These are phyloP conservation scores for Drosophila ezoana DNA, from an alignment of 2,888 invertebrate genomes.

Conservation along the genomic window DNA sequence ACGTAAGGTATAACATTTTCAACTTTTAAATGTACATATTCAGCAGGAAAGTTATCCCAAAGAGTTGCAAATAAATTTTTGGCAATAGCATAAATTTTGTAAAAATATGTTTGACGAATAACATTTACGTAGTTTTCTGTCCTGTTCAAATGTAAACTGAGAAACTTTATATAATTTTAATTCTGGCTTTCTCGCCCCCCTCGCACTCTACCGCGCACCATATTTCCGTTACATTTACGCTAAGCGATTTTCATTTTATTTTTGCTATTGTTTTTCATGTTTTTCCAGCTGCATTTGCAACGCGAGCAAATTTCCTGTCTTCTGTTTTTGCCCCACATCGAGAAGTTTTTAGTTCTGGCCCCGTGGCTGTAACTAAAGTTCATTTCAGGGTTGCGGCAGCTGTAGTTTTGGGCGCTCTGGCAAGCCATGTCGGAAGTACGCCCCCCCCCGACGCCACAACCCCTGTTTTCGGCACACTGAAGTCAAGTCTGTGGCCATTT, in stretches of 20 bases:
- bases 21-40: background rate
- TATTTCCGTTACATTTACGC: constrained; percentile 49
- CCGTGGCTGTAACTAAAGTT: constrained; percentile 40
- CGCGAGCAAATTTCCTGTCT: constrained; percentile 65
- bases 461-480: constrained; percentile 1
- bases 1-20: background rate
- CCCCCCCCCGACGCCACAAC: background rate
- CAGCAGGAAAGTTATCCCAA: background rate
- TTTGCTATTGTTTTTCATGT: constrained; percentile 14
- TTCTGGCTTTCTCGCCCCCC: constrained; percentile 1
- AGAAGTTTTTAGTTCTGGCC: constrained; percentile 37
- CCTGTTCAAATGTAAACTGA: constrained; percentile 9
- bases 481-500: constrained; percentile 63
- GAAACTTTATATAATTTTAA: constrained; percentile 32
- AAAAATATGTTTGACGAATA: background rate
- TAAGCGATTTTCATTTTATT: constrained; percentile 43
- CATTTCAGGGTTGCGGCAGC: constrained; percentile 19
- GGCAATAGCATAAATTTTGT: background rate
- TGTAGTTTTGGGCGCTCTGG: constrained; percentile 4
- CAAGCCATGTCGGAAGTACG: constrained; percentile 34
- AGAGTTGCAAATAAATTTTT: background rate
- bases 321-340: constrained; percentile 42
- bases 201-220: constrained; percentile 8
- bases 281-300: constrained; percentile 41
- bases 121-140: constrained; percentile 19